Base-by-base conservation (phyloP, 2,113 vertebrate genomes). In the Hippotragus niger region DNA sequence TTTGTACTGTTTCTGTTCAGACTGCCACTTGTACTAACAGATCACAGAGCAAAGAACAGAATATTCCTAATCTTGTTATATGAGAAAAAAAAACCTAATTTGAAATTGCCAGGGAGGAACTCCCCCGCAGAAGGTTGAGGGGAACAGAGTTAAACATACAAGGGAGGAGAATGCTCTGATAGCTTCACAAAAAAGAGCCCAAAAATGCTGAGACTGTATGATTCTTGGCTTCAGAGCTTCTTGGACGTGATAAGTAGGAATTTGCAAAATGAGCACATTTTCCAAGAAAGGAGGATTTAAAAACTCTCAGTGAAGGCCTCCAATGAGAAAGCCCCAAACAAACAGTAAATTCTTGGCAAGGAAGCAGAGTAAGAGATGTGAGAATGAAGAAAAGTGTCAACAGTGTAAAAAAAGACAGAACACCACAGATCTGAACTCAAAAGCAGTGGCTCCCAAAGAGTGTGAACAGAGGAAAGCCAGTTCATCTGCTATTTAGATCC, bases 231-330 rank as follows among this genome's bases (percentile, higher is more conserved):
- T 78, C 71, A 45, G 15, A 6, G 23, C 58, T 95, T 91, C 86
- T 93, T 94, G 91, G 82, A 90, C 15, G 27, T 76, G 19, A 64
- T 55, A 94, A 90, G 64, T 74, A 86, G 78, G 43, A 81, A 58
- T 76, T 90, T 88, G 40, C 6, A 94, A 94, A 97, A 52, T 60
- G 21, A 92, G 45, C 25, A 33, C 50, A 91, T 76, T 80, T 94
- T 29, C 87, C 58, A 94, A 82, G 47, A 95, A 86, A 97, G 52
- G 21, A 95, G 11, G 23, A 88, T 85, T 92, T 33, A 13, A 94
- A 94, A 93, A 67, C 14, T 29, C 6, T 95, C 52, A 88, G 13
- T 62, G 74, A 40, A 85, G 19, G 62, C n/a, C 16, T 95, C 47
- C 58, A 43, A 36, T 21, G 43, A 94, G 84, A 92, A 80, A 3